Conservation (phyloP, 2,888 invertebrate genomes). For the Pediacus dermestoides region DNA sequence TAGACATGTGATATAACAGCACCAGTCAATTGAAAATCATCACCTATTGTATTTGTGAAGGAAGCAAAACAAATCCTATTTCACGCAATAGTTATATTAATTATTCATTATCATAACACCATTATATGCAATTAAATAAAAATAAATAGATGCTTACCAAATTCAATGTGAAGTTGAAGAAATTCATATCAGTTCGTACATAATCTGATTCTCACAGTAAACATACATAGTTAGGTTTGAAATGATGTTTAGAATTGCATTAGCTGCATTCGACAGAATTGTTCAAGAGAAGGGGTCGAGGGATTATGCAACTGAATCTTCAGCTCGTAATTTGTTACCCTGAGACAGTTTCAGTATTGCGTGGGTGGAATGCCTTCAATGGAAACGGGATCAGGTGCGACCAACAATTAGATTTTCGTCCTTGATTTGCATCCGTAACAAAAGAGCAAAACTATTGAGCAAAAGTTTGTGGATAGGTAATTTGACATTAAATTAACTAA, state of each 20-base stretch:
- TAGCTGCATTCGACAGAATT: conserved; percentile 12
- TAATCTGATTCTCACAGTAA: conserved; percentile 24
- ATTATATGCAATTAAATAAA: conserved; percentile 6
- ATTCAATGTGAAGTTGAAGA: conserved; percentile 15
- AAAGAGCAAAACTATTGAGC: too few relatives aligned
- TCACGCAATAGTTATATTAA: conserved; percentile 3
- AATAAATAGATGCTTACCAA: conserved; percentile 23
- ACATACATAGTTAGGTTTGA: conserved; percentile 19
- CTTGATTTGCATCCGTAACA: too few relatives aligned
- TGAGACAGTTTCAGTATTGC: conserved; percentile 31
- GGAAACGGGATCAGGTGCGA: conserved; percentile 11
- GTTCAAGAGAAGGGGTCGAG: conserved; percentile 32
- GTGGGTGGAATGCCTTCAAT: conserved; percentile 21
- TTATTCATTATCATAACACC: too few relatives aligned
- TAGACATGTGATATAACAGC: too few relatives aligned
- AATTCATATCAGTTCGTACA: conserved; percentile 19
- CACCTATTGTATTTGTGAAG: conserved; percentile 3
- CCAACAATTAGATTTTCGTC: conserved; percentile 7
- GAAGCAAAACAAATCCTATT: conserved; percentile 7
- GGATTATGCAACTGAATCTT: conserved; percentile 28
- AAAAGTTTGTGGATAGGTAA: too few relatives aligned
- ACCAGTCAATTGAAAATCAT: too few relatives aligned
- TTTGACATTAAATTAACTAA: too few relatives aligned
- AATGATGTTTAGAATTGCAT: conserved; percentile 20
- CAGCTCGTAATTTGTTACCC: conserved; percentile 31